phyloP scores from a whole-genome alignment of 1,140 invertebrate species.

The Pogonomyrmex californicus region DNA sequence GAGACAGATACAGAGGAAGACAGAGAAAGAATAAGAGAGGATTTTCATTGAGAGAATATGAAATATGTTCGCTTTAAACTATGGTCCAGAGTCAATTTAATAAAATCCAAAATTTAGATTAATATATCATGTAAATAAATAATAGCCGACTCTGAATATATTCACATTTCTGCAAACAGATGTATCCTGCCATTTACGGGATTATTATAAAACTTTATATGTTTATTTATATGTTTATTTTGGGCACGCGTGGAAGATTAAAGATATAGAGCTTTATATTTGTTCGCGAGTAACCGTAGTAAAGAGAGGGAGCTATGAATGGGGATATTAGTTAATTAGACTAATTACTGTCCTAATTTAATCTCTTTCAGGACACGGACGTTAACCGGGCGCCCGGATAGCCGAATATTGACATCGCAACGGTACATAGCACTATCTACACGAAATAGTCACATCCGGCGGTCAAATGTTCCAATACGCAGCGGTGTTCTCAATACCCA shows the following conservation, averaged over 20 bases:
- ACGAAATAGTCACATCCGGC: constrained; percentile 26
- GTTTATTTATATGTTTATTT: too few species aligned
- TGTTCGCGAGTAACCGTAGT: neutral
- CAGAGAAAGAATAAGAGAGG: neutral
- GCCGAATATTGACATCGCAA: constrained; percentile 38
- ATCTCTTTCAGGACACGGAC: neutral
- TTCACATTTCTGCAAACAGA: neutral
- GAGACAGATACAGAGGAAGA: neutral
- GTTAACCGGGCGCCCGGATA: constrained; percentile 42
- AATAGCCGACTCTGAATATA: neutral
- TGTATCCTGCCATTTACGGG: neutral
- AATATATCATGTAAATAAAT: constrained; percentile 14
- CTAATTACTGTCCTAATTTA: constrained; percentile 33
- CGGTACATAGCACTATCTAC: constrained; percentile 1
- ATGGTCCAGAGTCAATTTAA: neutral
- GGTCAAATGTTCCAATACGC: constrained; percentile 34
- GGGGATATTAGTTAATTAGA: neutral
- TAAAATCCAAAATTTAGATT: constrained; percentile 7
- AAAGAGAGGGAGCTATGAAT: neutral
- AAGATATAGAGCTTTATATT: neutral
- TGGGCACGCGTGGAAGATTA: too few species aligned
- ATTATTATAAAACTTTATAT: neutral
- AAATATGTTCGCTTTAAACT: constrained; percentile 6
- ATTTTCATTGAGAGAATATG: constrained; percentile 10
- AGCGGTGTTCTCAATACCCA: neutral